Evolutionary conservation across 2,888 invertebrate genomes (phyloP), one percentile per base, ranked within the genome.

Genomic region (Leucophora obtusa): DNA sequence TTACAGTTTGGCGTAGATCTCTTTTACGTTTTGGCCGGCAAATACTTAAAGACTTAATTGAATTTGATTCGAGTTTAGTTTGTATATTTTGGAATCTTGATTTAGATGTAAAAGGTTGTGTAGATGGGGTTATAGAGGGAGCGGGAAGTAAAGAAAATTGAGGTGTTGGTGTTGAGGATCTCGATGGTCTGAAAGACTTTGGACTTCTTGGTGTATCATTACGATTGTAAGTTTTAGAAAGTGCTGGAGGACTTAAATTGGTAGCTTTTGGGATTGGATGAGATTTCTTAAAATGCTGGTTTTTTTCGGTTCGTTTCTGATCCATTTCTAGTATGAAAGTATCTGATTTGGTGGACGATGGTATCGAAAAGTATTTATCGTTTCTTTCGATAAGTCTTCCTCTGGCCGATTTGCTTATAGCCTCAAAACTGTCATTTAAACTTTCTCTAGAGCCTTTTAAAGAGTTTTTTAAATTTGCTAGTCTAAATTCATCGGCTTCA

Each of bases 21-120:
- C 82, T 73, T 71, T 69, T 54, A 77, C 83, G 79, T 83, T 84
- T 84, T n/a, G 85, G 82, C 7, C 84, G 82, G 43, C 83, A 83
- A 4, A 86, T 60, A 1, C 84, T 82, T 4, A 83, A 81, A 18
- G 84, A 83, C 21, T 84, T 82, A 35, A 82, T 82, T 0, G 85
- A 79, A 54, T 84, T 74, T 4, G 62, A 72, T 73, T 82, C 85
- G 18, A 84, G 17, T 70, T 85, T 85, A 2, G 84, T 81, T 28
- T 83, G 82, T 9, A 85, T 8, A n/a, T 62, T 10, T 1, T 24
- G 18, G 2, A 24, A n/a, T 2, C 43, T 66, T 7, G 43, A 14
- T 14, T 5, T 38, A 43, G 8, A 35, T n/a, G 38, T 35, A 1
- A 51, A 66, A n/a, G n/a, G n/a, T n/a, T 43, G 66, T 17, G 28